Evolutionary conservation across 2,113 vertebrate genomes (phyloP).

Genomic region (Aix galericulata): DNA sequence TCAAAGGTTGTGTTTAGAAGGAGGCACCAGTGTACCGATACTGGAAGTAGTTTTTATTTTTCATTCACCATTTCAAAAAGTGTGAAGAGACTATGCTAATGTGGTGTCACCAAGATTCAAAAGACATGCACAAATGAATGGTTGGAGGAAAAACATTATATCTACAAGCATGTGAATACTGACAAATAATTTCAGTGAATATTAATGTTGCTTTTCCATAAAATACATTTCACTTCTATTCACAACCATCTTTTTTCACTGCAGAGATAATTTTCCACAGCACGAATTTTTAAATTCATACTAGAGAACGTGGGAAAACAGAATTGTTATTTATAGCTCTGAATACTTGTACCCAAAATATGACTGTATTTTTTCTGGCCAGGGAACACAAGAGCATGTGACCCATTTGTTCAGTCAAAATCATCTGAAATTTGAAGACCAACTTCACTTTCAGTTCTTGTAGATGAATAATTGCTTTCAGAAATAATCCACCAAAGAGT

Average conservation of each 20-base stretch:
- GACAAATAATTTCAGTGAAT: not conserved
- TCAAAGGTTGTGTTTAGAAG: not conserved
- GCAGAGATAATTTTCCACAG: not conserved
- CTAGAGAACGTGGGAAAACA: slow-evolving; percentile 44
- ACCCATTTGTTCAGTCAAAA: slow-evolving; percentile 28
- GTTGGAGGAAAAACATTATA: not conserved
- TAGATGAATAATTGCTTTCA: not conserved
- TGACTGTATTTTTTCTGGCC: not conserved
- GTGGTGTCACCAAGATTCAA: not conserved
- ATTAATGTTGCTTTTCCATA: not conserved
- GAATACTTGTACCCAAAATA: slow-evolving; percentile 48
- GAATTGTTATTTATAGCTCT: slow-evolving; percentile 47
- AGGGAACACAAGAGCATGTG: not conserved
- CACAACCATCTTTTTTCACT: not conserved
- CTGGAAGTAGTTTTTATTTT: not conserved
- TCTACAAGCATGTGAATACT: not conserved
- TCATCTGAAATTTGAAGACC: slow-evolving; percentile 22
- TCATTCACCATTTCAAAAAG: not conserved
- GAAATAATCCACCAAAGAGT: not conserved
- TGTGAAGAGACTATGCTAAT: not conserved
- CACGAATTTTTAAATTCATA: not conserved
- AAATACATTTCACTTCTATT: slow-evolving; percentile 15
- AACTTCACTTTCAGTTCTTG: not conserved
- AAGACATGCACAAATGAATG: not conserved
- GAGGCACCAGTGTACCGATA: not conserved